Evolutionary conservation across 2,888 invertebrate genomes (phyloP).

Genomic region (Drosophila eohydei): DNA sequence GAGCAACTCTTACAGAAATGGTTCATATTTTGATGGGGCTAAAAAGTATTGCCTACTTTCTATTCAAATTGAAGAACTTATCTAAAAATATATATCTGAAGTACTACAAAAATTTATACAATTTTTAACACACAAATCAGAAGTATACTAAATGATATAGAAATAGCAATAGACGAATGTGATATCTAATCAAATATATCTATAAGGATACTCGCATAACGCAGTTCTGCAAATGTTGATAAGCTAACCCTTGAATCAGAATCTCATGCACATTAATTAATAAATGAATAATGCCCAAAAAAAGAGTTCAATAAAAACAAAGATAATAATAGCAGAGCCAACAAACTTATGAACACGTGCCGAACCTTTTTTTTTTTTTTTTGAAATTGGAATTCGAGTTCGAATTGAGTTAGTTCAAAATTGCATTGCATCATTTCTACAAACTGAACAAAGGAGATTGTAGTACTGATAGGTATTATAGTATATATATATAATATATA

Average conservation of each 20-base stretch:
- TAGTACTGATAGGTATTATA: not conserved
- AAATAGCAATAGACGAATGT: not conserved
- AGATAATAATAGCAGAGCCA: not conserved
- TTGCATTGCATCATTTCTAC: slow-evolving; percentile 36
- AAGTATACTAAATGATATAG: not conserved
- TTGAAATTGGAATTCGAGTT: slow-evolving; percentile 2
- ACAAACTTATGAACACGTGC: slow-evolving; percentile 14
- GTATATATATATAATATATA: slow-evolving; percentile 6
- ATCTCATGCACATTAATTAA: not conserved
- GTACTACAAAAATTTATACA: too few relatives aligned
- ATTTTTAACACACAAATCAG: too few relatives aligned
- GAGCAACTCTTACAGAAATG: too few relatives aligned
- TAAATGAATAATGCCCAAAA: not conserved
- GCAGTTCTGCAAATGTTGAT: not conserved
- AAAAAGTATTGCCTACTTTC: too few relatives aligned
- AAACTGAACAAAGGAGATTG: slow-evolving; percentile 19
- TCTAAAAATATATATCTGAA: too few relatives aligned
- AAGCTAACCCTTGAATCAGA: not conserved
- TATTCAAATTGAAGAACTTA: too few relatives aligned
- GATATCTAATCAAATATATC: not conserved
- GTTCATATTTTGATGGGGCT: too few relatives aligned
- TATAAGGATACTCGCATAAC: not conserved
- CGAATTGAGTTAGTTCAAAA: slow-evolving; percentile 10
- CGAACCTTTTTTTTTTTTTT: not conserved
- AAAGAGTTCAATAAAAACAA: not conserved